Evolutionary conservation across 2,888 invertebrate genomes (phyloP).

Genomic region (Lamproptera curius): DNA sequence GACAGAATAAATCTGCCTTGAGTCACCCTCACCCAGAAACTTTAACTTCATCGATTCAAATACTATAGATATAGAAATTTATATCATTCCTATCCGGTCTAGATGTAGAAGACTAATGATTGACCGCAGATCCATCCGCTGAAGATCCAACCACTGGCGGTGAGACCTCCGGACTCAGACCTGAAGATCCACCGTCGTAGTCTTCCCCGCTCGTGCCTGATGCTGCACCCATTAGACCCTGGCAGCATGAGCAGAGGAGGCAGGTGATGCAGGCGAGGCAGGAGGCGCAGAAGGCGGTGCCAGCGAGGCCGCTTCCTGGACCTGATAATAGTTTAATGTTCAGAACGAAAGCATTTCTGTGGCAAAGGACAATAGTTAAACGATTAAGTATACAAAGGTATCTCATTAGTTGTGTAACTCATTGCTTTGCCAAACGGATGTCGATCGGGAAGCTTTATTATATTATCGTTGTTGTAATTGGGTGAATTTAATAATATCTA

Average conservation of each 20-base stretch:
- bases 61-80: too few relatives aligned
- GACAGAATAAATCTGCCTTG: too few relatives aligned
- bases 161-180: neutral
- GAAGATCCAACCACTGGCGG: too few relatives aligned
- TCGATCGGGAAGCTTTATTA: too few relatives aligned
- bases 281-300: slow-evolving; percentile 26
- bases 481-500: neutral
- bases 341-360: neutral
- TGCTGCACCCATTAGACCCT: slow-evolving; percentile 24
- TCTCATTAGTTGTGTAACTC: neutral
- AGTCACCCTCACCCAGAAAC: too few relatives aligned
- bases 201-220: neutral
- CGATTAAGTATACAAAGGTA: too few relatives aligned
- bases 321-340: neutral
- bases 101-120: too few relatives aligned
- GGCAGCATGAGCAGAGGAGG: slow-evolving; percentile 40
- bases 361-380: too few relatives aligned
- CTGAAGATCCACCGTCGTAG: neutral
- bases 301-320: slow-evolving; percentile 12
- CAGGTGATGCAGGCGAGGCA: slow-evolving; percentile 37
- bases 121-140: too few relatives aligned
- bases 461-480: neutral
- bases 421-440: neutral
- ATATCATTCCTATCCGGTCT: too few relatives aligned
- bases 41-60: too few relatives aligned